These are phyloP conservation scores for Dufourea novaeangliae DNA, from an alignment of 1,140 invertebrate species.

Conservation along the genomic window DNA sequence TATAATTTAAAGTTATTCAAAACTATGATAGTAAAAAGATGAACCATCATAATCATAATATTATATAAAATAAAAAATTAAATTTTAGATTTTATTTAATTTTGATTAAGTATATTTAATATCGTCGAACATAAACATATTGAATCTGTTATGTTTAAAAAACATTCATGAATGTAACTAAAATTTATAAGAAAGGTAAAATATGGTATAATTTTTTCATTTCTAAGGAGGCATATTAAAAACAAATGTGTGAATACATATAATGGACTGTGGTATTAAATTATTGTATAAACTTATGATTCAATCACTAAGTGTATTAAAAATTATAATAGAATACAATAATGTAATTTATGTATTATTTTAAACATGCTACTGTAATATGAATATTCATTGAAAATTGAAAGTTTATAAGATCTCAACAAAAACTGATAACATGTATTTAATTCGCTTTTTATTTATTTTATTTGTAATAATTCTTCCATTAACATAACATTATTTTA, in stretches of 20 bases:
- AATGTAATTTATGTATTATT: conserved; percentile 25
- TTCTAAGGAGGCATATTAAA: neutral
- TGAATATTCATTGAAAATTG: conserved; percentile 10
- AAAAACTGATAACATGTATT: neutral
- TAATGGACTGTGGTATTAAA: conserved; percentile 35
- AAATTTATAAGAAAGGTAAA: neutral
- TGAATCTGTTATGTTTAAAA: neutral
- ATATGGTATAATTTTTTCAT: neutral
- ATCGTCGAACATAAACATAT: neutral
- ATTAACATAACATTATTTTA: conserved; percentile 5
- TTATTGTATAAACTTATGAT: conserved; percentile 33
- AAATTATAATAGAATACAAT: neutral
- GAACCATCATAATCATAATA: neutral
- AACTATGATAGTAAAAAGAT: neutral
- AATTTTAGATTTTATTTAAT: neutral
- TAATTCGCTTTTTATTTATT: conserved; percentile 11
- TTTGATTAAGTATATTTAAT: neutral
- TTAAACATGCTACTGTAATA: neutral
- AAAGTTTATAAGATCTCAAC: conserved; percentile 6
- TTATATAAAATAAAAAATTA: neutral
- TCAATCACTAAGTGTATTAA: conserved; percentile 2
- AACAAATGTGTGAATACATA: conserved; percentile 4
- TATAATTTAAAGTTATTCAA: conserved; percentile 9
- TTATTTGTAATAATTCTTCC: neutral
- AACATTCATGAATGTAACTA: neutral